Evolutionary conservation across 2,888 invertebrate genomes (phyloP), one percentile per base, ranked within the genome.

Genomic region (Megaustenia siamemsis): DNA sequence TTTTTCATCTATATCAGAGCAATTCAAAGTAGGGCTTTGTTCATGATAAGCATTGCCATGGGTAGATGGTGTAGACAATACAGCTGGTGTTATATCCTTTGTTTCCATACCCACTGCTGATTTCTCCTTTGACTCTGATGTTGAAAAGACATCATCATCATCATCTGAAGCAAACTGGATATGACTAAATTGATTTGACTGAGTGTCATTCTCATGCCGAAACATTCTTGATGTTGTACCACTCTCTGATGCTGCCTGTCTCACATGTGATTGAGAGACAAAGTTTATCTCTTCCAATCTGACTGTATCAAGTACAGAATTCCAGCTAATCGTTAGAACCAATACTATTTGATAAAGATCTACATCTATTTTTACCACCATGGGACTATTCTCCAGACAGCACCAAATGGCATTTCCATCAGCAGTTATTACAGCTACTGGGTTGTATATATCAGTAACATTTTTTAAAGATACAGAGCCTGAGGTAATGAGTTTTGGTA

Each of bases 371-470:
- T 69, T 68, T 38, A 81, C 53, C n/a, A 81, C 35, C 0, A 21
- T n/a, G 1, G 80, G n/a, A 15, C n/a, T 38, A 24, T 53, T 40
- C 45, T 81, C 80, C 53, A 81, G 38, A 38, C n/a, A 45, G 40
- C 80, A 81, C 80, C 80, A 81, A 81, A 81, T 38, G n/a, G 35
- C 38, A 66, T 21, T 68, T 3, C 66, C 43, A 8, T 53, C 53
- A 49, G 69, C 49, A 45, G 56, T 32, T 40, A 81, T 38, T 45
- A 53, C 21, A 18, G n/a, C 80, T n/a, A 81, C 21, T 38, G 80
- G 80, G 18, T 35, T 66, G 38, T 68, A 69, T 1, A 8, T 38
- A n/a, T 69, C n/a, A 32, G 63, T 24, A 0, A 53, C 38, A 68
- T 49, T 38, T 81, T 69, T n/a, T 38, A 81, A 4, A n/a, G 45